Base-by-base conservation (phyloP, 2,888 invertebrate species). In the Micropterix aruncella region DNA sequence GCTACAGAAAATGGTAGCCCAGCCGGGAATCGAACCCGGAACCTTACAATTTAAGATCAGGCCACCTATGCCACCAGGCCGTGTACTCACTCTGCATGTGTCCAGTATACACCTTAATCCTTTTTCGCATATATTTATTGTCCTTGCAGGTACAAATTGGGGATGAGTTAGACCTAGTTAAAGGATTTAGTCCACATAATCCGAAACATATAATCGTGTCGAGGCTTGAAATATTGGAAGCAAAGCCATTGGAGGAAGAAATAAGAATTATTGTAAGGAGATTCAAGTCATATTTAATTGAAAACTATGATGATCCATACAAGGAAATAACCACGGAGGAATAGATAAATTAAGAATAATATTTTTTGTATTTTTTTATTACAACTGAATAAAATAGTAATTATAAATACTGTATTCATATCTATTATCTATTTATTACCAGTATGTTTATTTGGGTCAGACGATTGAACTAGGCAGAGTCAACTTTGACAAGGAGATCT, bases 91-190 rank as follows among this genome's bases (percentile, higher is more conserved):
- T n/a, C n/a, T n/a, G n/a, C n/a, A n/a, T n/a, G n/a, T n/a, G n/a
- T n/a, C n/a, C n/a, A n/a, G n/a, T n/a, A n/a, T n/a, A n/a, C n/a
- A n/a, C n/a, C n/a, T n/a, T n/a, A n/a, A n/a, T n/a, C n/a, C n/a
- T n/a, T n/a, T n/a, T n/a, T n/a, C n/a, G n/a, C n/a, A n/a, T n/a
- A n/a, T n/a, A n/a, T n/a, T n/a, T n/a, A n/a, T 27, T 27, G 27
- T 12, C 5, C 5, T 62, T 65, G 3, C 61, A 83, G 83, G 64
- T 82, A 1, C 58, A 61, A 52, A 51, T 71, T 47, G 85, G 82
- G 9, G 87, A 88, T 66, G 86, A 87, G 66, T 68, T 90, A 48
- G 91, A 91, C 64, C 56, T 88, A 0, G 72, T 90, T 46, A 80
- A 79, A 60, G 77, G 79, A 43, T 63, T 71, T 2, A 82, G 79